Evolutionary conservation across 2,888 invertebrate genomes (phyloP).

Genomic region (Drepana falcataria): DNA sequence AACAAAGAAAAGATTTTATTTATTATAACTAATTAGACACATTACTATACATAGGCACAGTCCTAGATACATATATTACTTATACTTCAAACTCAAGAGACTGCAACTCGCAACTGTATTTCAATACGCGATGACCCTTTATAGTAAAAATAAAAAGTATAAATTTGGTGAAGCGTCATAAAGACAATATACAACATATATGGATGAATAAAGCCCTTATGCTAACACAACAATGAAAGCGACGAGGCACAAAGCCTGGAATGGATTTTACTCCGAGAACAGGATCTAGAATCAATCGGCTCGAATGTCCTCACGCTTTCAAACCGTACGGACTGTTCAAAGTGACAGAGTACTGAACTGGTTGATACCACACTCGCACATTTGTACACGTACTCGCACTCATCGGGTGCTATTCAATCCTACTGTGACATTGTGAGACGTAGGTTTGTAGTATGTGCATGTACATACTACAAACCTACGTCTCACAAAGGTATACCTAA

Average conservation of each 20-base stretch:
- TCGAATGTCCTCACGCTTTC: constrained; percentile 19
- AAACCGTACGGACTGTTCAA: constrained; percentile 13
- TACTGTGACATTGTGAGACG: neutral
- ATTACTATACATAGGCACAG: too few species aligned
- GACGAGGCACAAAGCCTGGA: constrained; percentile 18
- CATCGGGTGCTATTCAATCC: neutral
- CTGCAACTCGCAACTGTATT: too few species aligned
- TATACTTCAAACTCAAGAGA: too few species aligned
- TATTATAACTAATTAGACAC: too few species aligned
- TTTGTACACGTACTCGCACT: too few species aligned
- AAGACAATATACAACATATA: neutral
- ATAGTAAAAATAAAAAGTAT: neutral
- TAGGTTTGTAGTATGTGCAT: too few species aligned
- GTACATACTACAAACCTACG: too few species aligned
- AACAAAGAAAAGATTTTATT: too few species aligned
- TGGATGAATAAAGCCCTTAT: constrained; percentile 1
- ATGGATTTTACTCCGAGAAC: constrained; percentile 26
- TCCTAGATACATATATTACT: too few species aligned
- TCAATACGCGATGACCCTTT: too few species aligned
- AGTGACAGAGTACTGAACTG: constrained; percentile 11
- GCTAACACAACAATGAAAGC: constrained; percentile 10
- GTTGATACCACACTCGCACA: neutral
- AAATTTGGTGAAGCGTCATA: neutral
- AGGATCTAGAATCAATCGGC: constrained; percentile 41
- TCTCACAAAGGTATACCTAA: too few species aligned